Conservation (phyloP, 2,797 vertebrate genomes). For the Scleropages formosus region DNA sequence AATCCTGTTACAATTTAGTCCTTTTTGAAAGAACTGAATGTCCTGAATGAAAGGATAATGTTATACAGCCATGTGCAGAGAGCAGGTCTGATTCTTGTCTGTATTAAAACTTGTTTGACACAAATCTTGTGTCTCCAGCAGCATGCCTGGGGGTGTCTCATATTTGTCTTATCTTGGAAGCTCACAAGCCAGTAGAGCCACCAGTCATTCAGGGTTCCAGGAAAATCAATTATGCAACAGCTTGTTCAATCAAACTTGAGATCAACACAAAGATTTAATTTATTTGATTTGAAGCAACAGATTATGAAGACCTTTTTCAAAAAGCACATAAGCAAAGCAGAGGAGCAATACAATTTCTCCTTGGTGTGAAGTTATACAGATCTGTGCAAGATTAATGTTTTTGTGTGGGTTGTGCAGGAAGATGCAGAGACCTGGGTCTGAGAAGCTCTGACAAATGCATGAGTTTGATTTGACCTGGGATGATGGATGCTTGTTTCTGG, state of each 20-base stretch:
- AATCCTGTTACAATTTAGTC: constrained; percentile 4
- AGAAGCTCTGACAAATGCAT: constrained; percentile 6
- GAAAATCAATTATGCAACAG: constrained; percentile 9
- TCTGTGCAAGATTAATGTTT: constrained; percentile 23
- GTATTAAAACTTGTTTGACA: background rate
- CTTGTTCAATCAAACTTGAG: constrained; percentile 6
- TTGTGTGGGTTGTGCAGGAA: background rate
- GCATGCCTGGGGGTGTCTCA: background rate
- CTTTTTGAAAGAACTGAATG: background rate
- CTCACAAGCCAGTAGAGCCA: background rate
- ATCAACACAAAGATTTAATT: constrained; percentile 26
- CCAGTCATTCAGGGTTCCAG: background rate
- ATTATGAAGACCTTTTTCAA: background rate
- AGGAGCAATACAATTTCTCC: constrained; percentile 30
- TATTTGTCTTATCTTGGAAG: background rate
- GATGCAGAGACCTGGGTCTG: background rate
- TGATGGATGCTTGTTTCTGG: background rate
- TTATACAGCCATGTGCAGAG: background rate
- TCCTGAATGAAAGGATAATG: background rate
- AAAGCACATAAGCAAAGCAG: constrained; percentile 14
- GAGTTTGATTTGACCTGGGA: background rate
- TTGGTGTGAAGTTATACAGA: constrained; percentile 6
- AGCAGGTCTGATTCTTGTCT: too few species aligned
- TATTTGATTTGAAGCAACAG: constrained; percentile 10
- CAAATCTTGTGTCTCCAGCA: background rate